These are phyloP conservation scores for Diploscapter pachys DNA, from an alignment of 1,140 invertebrate species.

Conservation along the genomic window DNA sequence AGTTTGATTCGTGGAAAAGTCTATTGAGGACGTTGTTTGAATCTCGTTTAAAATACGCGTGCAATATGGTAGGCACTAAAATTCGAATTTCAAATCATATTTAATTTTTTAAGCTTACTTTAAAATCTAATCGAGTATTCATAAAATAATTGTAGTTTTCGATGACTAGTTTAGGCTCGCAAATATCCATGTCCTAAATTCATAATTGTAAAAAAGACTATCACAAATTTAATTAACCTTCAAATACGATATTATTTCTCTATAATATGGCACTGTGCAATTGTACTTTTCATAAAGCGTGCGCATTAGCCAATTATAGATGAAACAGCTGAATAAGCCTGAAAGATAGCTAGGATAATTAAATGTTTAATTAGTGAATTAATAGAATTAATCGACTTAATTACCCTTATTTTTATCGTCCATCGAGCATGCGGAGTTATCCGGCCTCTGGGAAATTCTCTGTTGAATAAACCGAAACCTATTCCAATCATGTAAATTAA, in stretches of 20 bases:
- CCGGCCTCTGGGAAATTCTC: conserved; percentile 14
- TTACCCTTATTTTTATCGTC: conserved; percentile 13
- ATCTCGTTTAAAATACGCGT: conserved; percentile 18
- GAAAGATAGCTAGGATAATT: neutral
- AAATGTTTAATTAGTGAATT: neutral
- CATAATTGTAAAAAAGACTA: neutral
- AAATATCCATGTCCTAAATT: conserved; percentile 12
- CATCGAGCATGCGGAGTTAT: conserved; percentile 20
- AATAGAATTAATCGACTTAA: neutral
- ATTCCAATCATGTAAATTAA: conserved; percentile 27
- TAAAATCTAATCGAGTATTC: neutral
- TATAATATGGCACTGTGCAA: conserved; percentile 28
- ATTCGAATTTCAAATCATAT: conserved; percentile 6
- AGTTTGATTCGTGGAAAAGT: conserved; percentile 4
- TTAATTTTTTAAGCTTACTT: neutral
- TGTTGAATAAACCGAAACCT: conserved; percentile 21
- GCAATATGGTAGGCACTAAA: conserved; percentile 20
- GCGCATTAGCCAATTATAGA: conserved; percentile 17
- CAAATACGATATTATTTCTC: conserved; percentile 6
- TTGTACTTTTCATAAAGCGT: conserved; percentile 17
- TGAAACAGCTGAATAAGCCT: conserved; percentile 26
- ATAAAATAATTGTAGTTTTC: conserved; percentile 13
- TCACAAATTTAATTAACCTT: neutral
- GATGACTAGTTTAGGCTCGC: conserved; percentile 20
- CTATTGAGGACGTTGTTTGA: conserved; percentile 9